Evolutionary conservation across 2,797 vertebrate species (phyloP).

Genomic region (Epinephelus coioides): DNA sequence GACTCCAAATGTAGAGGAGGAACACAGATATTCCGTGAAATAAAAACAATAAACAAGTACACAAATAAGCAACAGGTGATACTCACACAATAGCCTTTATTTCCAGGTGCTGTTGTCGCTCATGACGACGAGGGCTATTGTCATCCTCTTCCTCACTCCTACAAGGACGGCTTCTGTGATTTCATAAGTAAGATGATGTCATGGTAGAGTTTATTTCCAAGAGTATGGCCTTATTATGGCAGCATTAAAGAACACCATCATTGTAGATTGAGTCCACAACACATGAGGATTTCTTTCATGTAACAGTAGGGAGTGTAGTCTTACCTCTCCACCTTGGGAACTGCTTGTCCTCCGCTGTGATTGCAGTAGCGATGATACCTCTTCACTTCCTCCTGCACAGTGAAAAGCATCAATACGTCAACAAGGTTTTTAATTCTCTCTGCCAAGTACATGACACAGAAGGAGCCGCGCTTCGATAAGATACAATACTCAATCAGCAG

Average conservation of each 20-base stretch:
- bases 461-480: conserved; percentile 11
- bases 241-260: neutral
- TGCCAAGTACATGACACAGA: neutral
- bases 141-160: conserved; percentile 76
- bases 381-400: conserved; percentile 82
- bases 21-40: neutral
- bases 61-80: conserved; percentile 18
- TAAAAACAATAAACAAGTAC: neutral
- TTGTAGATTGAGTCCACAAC: neutral
- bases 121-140: conserved; percentile 64
- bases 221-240: neutral
- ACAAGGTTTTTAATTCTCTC: conserved; percentile 22
- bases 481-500: conserved; percentile 25
- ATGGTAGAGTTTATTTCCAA: neutral
- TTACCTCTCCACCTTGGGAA: conserved; percentile 81
- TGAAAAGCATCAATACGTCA: conserved; percentile 41
- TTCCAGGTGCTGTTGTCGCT: conserved; percentile 77
- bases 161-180: conserved; percentile 68
- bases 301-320: conserved; percentile 3
- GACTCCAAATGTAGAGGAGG: conserved; percentile 7
- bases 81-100: conserved; percentile 84
- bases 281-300: neutral
- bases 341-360: conserved; percentile 72
- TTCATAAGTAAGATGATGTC: neutral
- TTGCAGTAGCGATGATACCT: conserved; percentile 80